Evolutionary conservation across 2,888 invertebrate genomes (phyloP).

Genomic region (Heliconius aoede): DNA sequence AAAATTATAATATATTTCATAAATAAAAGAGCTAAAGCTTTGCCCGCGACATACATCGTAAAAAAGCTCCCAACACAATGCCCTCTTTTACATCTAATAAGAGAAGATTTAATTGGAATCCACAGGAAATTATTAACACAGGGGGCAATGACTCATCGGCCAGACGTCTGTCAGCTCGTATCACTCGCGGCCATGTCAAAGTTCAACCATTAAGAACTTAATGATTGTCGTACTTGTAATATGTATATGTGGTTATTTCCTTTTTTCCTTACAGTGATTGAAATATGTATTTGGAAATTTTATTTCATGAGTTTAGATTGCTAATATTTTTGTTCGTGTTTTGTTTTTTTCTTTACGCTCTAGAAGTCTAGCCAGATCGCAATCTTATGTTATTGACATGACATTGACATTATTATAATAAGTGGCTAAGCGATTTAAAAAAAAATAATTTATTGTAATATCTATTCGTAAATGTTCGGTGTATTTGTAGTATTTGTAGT

Average conservation of each 20-base stretch:
- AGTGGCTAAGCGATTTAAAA: no score
- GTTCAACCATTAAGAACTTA: conserved; percentile 44
- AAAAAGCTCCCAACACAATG: not conserved
- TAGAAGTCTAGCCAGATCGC: no score
- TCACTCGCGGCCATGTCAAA: conserved; percentile 41
- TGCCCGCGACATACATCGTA: not conserved
- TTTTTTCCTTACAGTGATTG: not conserved
- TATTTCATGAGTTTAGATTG: not conserved
- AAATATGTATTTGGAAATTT: conserved; percentile 8
- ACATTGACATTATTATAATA: no score
- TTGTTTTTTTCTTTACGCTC: not conserved
- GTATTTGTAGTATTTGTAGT: not conserved
- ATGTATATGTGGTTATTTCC: not conserved
- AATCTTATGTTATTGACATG: not conserved
- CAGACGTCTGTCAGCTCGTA: conserved; percentile 41
- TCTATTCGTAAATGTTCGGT: not conserved
- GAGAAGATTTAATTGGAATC: conserved; percentile 43
- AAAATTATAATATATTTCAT: not conserved
- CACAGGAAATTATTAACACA: conserved; percentile 56
- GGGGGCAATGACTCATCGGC: conserved; percentile 54
- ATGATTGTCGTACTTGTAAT: conserved; percentile 27
- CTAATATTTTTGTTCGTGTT: not conserved
- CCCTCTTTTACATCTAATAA: conserved; percentile 23
- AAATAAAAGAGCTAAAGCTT: not conserved
- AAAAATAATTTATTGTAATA: no score